Evolutionary conservation across 2,797 vertebrate genomes (phyloP), one percentile per base, ranked within the genome.

Genomic region (Siniperca obscura): DNA sequence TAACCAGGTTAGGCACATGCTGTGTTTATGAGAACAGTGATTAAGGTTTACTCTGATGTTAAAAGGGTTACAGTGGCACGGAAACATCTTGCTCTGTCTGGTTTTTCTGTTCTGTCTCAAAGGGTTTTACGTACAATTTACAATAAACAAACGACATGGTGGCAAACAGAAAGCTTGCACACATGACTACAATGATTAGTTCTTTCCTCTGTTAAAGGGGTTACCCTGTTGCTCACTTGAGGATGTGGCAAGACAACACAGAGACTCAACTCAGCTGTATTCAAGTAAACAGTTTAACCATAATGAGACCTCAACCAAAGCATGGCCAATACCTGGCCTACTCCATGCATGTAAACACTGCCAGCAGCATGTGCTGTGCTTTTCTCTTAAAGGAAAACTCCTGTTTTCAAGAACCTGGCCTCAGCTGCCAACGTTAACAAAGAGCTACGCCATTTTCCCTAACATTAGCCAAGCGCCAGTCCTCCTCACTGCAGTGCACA

Each of bases 371-470:
- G 78, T 66, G 80, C 59, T 22, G 61, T 87, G 84, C 67, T 64
- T 76, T 80, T 71, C 70, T 5, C 66, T 52, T 74, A 50, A 86
- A 73, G 75, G 68, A 84, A 90, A 89, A 82, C 69, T 75, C 64
- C 86, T 84, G 71, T 76, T 74, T 83, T 87, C 17, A 76, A 82
- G 73, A 86, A 81, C 42, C 40, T 55, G 74, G 70, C 67, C 68
- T 73, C 64, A 69, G 72, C 74, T 90, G 91, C 93, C 93, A 94
- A 93, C 12, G 70, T 83, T 83, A 93, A 95, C 93, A 93, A 84
- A 89, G 88, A 87, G 76, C 85, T 56, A 60, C 59, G 52, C 80
- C 85, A 48, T 86, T 84, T 87, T 89, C 76, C 75, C 72, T 48
- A 42, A 83, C 76, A 50, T 86, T 75, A 83, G 87, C 87, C 83